phyloP scores from a whole-genome alignment of 2,888 invertebrate genomes.

The Lycocerus yunnanus region DNA sequence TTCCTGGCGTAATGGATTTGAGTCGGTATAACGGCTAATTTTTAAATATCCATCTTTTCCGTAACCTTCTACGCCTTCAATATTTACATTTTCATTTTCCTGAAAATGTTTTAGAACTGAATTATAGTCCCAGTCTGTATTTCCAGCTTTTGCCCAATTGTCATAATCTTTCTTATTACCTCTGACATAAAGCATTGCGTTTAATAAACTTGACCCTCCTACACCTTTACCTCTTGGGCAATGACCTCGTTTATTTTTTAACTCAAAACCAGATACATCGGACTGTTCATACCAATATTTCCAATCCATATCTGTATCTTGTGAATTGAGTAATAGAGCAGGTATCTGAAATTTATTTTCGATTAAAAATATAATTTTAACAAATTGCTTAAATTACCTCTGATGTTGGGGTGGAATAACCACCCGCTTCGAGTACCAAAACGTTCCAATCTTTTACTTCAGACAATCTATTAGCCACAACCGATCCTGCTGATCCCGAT shows the following conservation, averaged over 20 bases:
- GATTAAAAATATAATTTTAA: conserved; percentile 40
- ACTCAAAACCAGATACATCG: conserved; percentile 63
- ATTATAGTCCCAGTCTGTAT: conserved; percentile 83
- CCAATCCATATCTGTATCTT: conserved; percentile 46
- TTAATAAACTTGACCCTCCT: conserved; percentile 84
- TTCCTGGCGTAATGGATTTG: conserved; percentile 12
- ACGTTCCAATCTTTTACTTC: conserved; percentile 51
- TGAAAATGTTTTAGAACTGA: conserved; percentile 80
- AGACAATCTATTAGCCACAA: conserved; percentile 57
- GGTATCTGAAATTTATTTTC: conserved; percentile 35
- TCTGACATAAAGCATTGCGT: conserved; percentile 89
- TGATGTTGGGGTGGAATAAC: conserved; percentile 57
- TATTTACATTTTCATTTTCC: conserved; percentile 76
- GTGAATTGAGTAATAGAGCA: conserved; percentile 43
- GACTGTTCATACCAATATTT: conserved; percentile 41
- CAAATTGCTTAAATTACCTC: conserved; percentile 54
- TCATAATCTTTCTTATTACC: conserved; percentile 87
- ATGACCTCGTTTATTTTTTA: conserved; percentile 82
- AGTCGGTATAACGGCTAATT: neutral
- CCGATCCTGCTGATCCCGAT: conserved; percentile 59
- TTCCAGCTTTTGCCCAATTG: conserved; percentile 80
- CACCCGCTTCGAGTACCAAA: conserved; percentile 50
- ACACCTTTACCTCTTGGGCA: conserved; percentile 89
- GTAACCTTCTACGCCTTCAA: conserved; percentile 10
- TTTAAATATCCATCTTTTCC: conserved; percentile 26